These are phyloP conservation scores for Brachirus orientalis DNA, from an alignment of 2,113 vertebrate genomes.

Conservation along the genomic window DNA sequence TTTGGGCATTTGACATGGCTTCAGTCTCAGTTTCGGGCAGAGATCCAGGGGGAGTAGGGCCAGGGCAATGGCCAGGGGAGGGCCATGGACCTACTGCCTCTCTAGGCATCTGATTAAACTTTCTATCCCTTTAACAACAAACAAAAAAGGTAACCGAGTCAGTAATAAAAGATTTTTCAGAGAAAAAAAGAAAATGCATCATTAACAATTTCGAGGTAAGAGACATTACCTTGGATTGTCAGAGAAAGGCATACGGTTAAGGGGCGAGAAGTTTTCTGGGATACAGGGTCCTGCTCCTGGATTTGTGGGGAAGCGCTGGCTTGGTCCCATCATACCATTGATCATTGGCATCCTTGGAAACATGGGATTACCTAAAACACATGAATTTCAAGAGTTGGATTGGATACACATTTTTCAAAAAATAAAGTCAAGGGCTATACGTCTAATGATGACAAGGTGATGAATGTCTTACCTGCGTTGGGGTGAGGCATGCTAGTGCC, in stretches of 20 bases:
- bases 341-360: conserved; percentile 93
- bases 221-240: conserved; percentile 83
- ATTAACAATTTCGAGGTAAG: neutral
- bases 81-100: conserved; percentile 88
- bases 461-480: conserved; percentile 80
- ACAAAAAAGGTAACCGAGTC: neutral
- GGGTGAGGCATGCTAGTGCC: conserved; percentile 84
- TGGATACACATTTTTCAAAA: neutral
- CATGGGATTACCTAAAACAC: conserved; percentile 82
- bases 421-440: neutral
- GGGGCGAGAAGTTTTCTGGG: conserved; percentile 85
- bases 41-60: conserved; percentile 77
- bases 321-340: conserved; percentile 92
- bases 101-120: conserved; percentile 86
- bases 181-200: neutral
- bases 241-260: conserved; percentile 87
- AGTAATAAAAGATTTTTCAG: neutral
- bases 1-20: conserved; percentile 94
- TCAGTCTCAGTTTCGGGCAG: conserved; percentile 88
- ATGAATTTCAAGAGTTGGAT: conserved; percentile 18
- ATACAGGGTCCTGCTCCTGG: conserved; percentile 84
- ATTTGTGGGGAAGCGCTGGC: conserved; percentile 86
- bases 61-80: conserved; percentile 64
- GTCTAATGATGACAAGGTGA: neutral
- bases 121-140: conserved; percentile 87